Conservation (phyloP, 1,140 invertebrate genomes). For the Saccostrea echinata region DNA sequence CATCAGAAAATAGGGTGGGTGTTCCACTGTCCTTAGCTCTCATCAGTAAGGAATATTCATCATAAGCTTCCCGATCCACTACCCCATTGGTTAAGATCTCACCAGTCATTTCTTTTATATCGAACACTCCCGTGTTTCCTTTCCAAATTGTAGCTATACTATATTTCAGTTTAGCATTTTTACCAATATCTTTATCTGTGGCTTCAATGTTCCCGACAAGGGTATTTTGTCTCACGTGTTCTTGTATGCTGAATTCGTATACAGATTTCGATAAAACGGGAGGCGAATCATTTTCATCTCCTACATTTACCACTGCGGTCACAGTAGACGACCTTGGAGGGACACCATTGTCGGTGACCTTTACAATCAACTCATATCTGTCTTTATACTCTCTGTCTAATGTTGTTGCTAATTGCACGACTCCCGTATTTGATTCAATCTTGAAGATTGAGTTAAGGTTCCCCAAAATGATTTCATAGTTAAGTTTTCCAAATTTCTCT, state of each 20-base stretch:
- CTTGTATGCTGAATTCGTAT: constrained; percentile 59
- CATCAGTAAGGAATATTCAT: constrained; percentile 45
- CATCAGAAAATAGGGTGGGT: not conserved
- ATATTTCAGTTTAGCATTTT: constrained; percentile 62
- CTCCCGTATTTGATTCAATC: constrained; percentile 51
- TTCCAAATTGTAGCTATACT: constrained; percentile 56
- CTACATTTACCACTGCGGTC: constrained; percentile 52
- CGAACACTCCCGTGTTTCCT: constrained; percentile 53
- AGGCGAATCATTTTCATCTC: constrained; percentile 58
- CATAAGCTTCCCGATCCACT: constrained; percentile 58
- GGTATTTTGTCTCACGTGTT: constrained; percentile 55
- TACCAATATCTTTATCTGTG: constrained; percentile 63
- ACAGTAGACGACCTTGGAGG: constrained; percentile 45
- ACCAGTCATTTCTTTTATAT: constrained; percentile 50
- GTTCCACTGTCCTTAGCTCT: constrained; percentile 56
- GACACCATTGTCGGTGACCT: constrained; percentile 53
- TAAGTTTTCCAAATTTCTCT: constrained; percentile 59
- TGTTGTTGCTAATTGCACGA: constrained; percentile 45
- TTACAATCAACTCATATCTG: constrained; percentile 46
- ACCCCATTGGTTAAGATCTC: constrained; percentile 54
- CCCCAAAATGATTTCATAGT: constrained; percentile 42
- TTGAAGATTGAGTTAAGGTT: constrained; percentile 38
- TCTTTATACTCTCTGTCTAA: constrained; percentile 53
- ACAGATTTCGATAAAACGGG: constrained; percentile 44
- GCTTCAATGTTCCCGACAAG: constrained; percentile 58